phyloP scores from a whole-genome alignment of 2,888 invertebrate genomes.

The Tinea trinotella region DNA sequence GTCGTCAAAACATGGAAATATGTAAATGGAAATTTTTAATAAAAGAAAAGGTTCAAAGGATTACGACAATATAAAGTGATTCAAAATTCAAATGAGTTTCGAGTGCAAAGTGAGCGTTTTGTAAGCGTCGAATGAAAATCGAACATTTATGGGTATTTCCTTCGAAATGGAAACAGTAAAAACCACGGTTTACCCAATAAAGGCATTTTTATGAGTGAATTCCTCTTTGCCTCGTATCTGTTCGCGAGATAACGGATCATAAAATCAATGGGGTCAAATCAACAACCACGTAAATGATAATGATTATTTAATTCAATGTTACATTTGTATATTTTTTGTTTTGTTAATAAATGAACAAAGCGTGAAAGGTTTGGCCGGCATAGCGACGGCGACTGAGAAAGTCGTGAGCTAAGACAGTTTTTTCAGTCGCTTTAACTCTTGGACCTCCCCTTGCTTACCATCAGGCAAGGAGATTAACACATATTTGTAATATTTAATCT shows the following conservation, averaged over 20 bases:
- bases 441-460: too few species aligned
- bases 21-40: too few species aligned
- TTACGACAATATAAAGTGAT: not conserved
- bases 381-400: too few species aligned
- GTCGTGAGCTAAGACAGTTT: too few species aligned
- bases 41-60: not conserved
- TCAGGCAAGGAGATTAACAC: too few species aligned
- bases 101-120: constrained; percentile 11
- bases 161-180: constrained; percentile 13
- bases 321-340: not conserved
- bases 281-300: not conserved
- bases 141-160: not conserved
- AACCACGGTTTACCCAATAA: constrained; percentile 28
- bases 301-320: constrained; percentile 1
- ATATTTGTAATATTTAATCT: too few species aligned
- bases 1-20: too few species aligned
- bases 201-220: constrained; percentile 39
- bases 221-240: constrained; percentile 19
- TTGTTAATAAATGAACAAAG: too few species aligned
- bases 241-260: constrained; percentile 3
- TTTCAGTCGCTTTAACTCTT: too few species aligned
- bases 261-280: constrained; percentile 13
- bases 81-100: constrained; percentile 9
- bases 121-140: not conserved
- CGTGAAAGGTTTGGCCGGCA: too few species aligned